Evolutionary conservation across 2,113 vertebrate genomes (phyloP).

Genomic region (Lampris megalopsis): DNA sequence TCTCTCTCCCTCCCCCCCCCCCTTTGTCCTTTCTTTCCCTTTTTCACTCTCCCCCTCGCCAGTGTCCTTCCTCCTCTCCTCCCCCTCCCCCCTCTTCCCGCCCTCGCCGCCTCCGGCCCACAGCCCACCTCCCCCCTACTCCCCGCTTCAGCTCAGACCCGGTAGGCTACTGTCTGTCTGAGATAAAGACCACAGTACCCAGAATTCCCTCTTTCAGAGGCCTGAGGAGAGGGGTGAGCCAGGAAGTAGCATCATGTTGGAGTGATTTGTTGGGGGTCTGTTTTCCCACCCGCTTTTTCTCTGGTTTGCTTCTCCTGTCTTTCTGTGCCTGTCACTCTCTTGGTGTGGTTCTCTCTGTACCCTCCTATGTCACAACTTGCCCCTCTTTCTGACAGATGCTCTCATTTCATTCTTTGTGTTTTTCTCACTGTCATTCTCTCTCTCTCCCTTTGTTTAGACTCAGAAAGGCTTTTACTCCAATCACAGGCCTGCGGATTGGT

Average conservation of each 20-base stretch:
- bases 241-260: constrained; percentile 22
- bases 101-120: constrained; percentile 84
- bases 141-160: constrained; percentile 91
- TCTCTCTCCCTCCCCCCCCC: constrained; percentile 7
- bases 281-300: neutral
- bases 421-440: constrained; percentile 10
- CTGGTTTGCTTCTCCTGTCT: constrained; percentile 14
- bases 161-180: constrained; percentile 94
- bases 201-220: constrained; percentile 93
- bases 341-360: neutral
- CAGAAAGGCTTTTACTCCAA: constrained; percentile 32
- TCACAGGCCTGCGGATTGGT: constrained; percentile 48
- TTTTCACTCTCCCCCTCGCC: constrained; percentile 79
- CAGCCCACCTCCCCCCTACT: constrained; percentile 86
- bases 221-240: constrained; percentile 96
- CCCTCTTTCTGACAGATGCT: neutral
- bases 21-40: constrained; percentile 81
- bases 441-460: constrained; percentile 7
- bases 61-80: constrained; percentile 65
- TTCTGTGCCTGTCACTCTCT: constrained; percentile 43
- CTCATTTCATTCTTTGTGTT: neutral
- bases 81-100: constrained; percentile 77
- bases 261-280: constrained; percentile 24
- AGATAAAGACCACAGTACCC: constrained; percentile 94
- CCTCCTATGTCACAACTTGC: neutral